A percentile compares a stretch with the other conserved stretches of the same genome.
These are phyloP conservation scores for Nasonovia ribisnigri DNA, from an alignment of 2,888 invertebrate species.

Conservation along the genomic window DNA sequence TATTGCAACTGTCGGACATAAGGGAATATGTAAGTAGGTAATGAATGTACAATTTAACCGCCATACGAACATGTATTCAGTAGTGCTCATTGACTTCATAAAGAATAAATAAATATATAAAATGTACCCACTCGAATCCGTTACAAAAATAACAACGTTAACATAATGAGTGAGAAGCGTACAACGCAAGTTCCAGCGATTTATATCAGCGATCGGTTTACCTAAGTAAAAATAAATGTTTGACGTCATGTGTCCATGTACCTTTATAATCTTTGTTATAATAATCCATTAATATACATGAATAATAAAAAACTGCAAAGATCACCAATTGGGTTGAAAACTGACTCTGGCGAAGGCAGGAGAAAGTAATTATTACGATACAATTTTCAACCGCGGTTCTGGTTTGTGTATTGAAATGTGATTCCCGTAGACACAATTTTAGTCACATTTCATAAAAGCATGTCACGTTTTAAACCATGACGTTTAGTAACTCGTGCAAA, in stretches of 20 bases:
- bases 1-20: not conserved
- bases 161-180: not conserved
- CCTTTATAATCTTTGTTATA: not conserved
- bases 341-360: not conserved
- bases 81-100: not conserved
- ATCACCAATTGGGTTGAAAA: not conserved
- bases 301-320: not conserved
- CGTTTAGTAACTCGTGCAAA: not conserved
- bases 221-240: not conserved
- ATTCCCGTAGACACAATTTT: not conserved
- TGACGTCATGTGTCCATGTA: not conserved
- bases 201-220: not conserved
- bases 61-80: not conserved
- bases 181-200: not conserved
- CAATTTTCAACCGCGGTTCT: not conserved
- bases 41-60: not conserved
- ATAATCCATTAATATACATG: not conserved
- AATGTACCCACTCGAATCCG: not conserved
- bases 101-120: not conserved
- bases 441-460: conserved; percentile 21
- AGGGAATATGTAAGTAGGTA: not conserved
- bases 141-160: not conserved
- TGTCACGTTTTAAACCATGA: not conserved
- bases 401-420: not conserved
- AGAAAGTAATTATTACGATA: not conserved